Evolutionary conservation across 2,113 vertebrate species (phyloP), one percentile per base, ranked within the genome.

Genomic region (Emydura subglobosa): DNA sequence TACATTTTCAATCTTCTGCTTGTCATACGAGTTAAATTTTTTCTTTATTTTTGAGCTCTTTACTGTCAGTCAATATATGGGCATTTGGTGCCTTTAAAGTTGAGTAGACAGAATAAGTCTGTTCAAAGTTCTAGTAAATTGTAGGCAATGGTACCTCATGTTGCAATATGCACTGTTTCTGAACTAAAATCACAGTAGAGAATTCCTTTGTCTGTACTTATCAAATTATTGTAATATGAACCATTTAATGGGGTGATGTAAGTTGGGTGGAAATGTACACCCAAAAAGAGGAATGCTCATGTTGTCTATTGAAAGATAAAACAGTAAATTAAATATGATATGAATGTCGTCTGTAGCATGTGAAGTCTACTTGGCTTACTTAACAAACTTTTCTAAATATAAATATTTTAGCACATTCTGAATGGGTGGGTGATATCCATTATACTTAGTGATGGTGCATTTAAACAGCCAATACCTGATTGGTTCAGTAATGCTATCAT

Each of bases 351-450:
- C 68, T 81, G 29, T 88, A 39, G 1, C 1, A 79, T 83, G 39
- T 92, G 87, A 93, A 94, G 86, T 31, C 14, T 83, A 53, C 85
- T 93, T 78, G 80, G 59, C 84, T 92, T 94, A 39, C 80, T 93
- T 85, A 91, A 86, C 83, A 57, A 83, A 91, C 44, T 24, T 96
- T 92, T 85, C 82, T 34, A 34, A 95, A 96, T 39, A 72, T 1
- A 49, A 3, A 47, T 82, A 27, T 25, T 21, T 82, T 82, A n/a
- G 21, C 24, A 42, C n/a, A 54, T 85, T 90, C 82, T 81, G 42
- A 82, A 74, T 85, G 97, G 91, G 83, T 91, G 88, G 87, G 85
- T 84, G 78, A 39, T 91, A 44, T 29, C 50, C 39, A 39, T 87
- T 83, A 14, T 76, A 85, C 24, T 74, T 87, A 88, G 34, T 42